phyloP scores from a whole-genome alignment of 2,797 vertebrate species.

The Gymnopithys bicolor region DNA sequence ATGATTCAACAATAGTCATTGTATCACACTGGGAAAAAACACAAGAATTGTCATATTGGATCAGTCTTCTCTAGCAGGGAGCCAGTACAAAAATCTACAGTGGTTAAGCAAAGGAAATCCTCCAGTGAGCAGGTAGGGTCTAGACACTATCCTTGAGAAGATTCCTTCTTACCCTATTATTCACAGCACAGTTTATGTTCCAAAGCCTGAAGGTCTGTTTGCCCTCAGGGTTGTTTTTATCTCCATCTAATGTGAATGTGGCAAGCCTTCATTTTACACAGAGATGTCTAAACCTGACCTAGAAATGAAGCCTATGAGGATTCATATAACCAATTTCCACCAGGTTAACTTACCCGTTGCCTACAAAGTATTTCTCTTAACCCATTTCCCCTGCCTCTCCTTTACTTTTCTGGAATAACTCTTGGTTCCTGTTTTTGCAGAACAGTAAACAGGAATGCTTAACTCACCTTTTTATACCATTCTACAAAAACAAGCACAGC shows the following conservation, averaged over 20 bases:
- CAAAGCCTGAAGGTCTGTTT: background rate
- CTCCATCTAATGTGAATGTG: background rate
- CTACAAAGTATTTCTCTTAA: background rate
- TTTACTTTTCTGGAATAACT: background rate
- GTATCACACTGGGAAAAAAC: background rate
- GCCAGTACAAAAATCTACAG: background rate
- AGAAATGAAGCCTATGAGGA: constrained; percentile 3
- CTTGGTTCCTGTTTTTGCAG: background rate
- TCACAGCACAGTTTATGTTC: background rate
- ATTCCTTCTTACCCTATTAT: background rate
- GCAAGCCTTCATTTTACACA: background rate
- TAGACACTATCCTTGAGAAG: fast-evolving
- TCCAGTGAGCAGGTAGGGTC: background rate
- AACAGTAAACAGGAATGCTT: background rate
- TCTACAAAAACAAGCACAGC: background rate
- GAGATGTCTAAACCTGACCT: background rate
- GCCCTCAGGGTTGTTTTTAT: background rate
- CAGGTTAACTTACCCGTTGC: background rate
- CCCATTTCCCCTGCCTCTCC: background rate
- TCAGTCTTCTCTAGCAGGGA: background rate
- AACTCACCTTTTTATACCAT: background rate
- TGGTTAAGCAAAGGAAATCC: background rate
- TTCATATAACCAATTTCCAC: background rate
- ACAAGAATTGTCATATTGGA: background rate
- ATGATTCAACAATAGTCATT: background rate